Evolutionary conservation across 1,140 invertebrate species (phyloP).

Genomic region (Spodoptera frugiperda): DNA sequence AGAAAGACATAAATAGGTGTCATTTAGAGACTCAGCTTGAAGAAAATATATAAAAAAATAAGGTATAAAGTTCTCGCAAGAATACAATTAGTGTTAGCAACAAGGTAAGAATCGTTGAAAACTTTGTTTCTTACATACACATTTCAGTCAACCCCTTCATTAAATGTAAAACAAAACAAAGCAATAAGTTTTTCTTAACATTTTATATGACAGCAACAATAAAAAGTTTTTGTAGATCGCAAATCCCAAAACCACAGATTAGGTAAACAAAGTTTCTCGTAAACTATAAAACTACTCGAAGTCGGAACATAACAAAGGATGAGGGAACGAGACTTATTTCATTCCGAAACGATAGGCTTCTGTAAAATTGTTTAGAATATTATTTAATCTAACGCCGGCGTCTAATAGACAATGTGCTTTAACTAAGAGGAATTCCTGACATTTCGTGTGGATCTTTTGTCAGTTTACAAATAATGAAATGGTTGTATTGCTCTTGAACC

Average conservation of each 20-base stretch:
- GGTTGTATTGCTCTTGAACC: conserved; percentile 66
- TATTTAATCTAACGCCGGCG: conserved; percentile 69
- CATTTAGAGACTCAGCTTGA: too few species aligned
- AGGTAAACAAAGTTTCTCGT: conserved; percentile 22
- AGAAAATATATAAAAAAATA: too few species aligned
- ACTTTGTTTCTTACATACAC: too few species aligned
- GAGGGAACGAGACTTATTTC: conserved; percentile 9
- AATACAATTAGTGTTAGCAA: too few species aligned
- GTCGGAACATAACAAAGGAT: conserved; percentile 17
- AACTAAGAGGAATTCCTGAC: conserved; percentile 53
- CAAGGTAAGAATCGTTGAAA: too few species aligned
- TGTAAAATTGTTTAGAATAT: conserved; percentile 31
- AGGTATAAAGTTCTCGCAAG: too few species aligned
- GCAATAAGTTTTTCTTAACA: not conserved
- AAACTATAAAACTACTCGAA: conserved; percentile 4
- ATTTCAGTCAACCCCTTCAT: too few species aligned
- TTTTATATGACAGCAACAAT: not conserved
- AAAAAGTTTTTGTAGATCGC: not conserved
- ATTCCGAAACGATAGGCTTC: conserved; percentile 30
- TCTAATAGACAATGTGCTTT: conserved; percentile 68
- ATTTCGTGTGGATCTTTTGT: conserved; percentile 68
- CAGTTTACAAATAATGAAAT: conserved; percentile 73
- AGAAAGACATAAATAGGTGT: too few species aligned
- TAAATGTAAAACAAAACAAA: too few species aligned
- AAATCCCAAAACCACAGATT: not conserved